phyloP scores from a whole-genome alignment of 2,113 vertebrate species.

The Lasiurus cinereus region DNA sequence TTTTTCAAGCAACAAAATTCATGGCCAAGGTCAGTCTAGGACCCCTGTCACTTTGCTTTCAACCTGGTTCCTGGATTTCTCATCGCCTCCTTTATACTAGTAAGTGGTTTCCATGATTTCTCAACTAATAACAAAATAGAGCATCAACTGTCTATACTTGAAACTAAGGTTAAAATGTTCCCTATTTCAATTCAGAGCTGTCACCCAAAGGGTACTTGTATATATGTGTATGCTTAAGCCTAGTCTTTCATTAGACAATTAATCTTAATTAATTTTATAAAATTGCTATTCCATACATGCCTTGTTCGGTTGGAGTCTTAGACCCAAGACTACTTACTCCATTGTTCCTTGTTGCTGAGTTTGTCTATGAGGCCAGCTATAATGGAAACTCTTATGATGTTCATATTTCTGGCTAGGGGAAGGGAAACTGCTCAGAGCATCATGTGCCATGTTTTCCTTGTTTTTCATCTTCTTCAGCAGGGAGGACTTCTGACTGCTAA shows the following conservation, averaged over 20 bases:
- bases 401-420: constrained; percentile 75
- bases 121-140: constrained; percentile 8
- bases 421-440: constrained; percentile 76
- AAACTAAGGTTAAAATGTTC: constrained; percentile 15
- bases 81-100: background rate
- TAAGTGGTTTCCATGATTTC: constrained; percentile 46
- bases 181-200: constrained; percentile 45
- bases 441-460: constrained; percentile 56
- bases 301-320: constrained; percentile 12
- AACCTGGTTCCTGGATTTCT: constrained; percentile 19
- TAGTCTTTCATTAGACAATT: constrained; percentile 33
- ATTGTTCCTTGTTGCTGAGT: constrained; percentile 1
- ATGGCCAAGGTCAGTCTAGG: background rate
- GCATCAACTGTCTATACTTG: background rate
- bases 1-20: constrained; percentile 31
- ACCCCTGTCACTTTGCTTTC: background rate
- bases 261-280: constrained; percentile 48
- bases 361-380: background rate
- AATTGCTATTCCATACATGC: constrained; percentile 2
- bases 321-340: background rate
- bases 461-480: constrained; percentile 83
- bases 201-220: background rate
- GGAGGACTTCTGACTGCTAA: constrained; percentile 84
- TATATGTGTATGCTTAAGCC: background rate
- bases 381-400: background rate